Evolutionary conservation across 2,113 vertebrate species (phyloP), one percentile per base, ranked within the genome.

Genomic region (Epinephelus fuscoguttatus): DNA sequence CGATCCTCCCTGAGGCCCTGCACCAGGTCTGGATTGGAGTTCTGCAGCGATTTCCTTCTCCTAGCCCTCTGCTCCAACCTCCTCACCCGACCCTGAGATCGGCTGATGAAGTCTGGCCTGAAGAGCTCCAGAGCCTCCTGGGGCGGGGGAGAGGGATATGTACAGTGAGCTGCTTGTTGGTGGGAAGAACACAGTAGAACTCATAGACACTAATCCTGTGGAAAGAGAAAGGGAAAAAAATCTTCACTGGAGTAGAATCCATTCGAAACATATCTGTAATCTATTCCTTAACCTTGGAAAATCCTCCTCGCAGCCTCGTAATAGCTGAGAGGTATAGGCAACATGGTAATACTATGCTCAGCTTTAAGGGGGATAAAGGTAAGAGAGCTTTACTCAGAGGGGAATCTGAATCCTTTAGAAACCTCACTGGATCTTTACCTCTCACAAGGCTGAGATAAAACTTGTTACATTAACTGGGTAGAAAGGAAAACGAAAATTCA

Each of bases 31-130:
- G 85, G 93, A 80, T 84, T 81, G 37, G 85, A 88, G 8, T 80
- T 82, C 70, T 86, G 91, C 79, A 94, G 94, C 0, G 91, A 86
- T 84, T 95, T 96, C 84, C 97, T 95, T 88, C 93, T 94, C 82
- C 91, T 95, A 0, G 94, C 93, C 93, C 84, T 96, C 10, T 88
- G 93, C 63, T 98, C 95, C n/a, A 99, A 78, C 55, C 85, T 94
- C 75, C 62, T 94, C 84, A 98, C 80, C 70, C 98, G 95, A 80
- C 95, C 94, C 93, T 95, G 96, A 0, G 98, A 99, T 68, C 95
- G 96, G 27, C 91, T 96, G 78, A 99, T 98, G 94, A 99, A 99
- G 84, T 96, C 94, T 5, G 98, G 98, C 13, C 95, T 96, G 56
- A 93, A 95, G 23, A 93, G 82, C 88, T 97, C 95, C 74, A 99